Conservation (phyloP, 1,140 invertebrate genomes). For the Camponotus floridanus region DNA sequence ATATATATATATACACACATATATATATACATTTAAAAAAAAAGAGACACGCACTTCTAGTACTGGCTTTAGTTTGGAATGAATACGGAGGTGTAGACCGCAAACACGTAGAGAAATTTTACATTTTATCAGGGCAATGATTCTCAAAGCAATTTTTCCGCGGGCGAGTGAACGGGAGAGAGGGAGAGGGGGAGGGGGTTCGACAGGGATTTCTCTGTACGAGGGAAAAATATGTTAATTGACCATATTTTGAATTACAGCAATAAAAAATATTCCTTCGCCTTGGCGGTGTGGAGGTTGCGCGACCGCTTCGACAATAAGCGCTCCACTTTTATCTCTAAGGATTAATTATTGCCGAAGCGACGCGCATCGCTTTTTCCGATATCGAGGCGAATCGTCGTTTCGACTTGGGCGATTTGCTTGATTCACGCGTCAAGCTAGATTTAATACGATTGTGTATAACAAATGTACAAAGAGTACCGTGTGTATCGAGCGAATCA, state of each 20-base stretch:
- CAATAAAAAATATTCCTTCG: slow-evolving; percentile 55
- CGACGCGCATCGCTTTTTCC: slow-evolving; percentile 22
- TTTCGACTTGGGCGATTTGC: neutral
- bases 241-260: slow-evolving; percentile 47
- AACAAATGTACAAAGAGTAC: slow-evolving; percentile 49
- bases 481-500: slow-evolving; percentile 39
- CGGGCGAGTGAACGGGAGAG: neutral
- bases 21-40: neutral
- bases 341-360: slow-evolving; percentile 47
- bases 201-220: neutral
- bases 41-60: slow-evolving; percentile 68
- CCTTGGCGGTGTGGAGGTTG: slow-evolving; percentile 6
- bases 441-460: slow-evolving; percentile 28
- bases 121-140: slow-evolving; percentile 33
- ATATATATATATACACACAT: neutral
- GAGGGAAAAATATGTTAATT: slow-evolving; percentile 37
- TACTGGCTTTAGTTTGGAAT: slow-evolving; percentile 68
- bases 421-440: neutral
- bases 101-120: slow-evolving; percentile 15
- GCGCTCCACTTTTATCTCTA: slow-evolving; percentile 6
- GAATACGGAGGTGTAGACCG: slow-evolving; percentile 1
- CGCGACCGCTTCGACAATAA: slow-evolving; percentile 35
- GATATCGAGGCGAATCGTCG: neutral
- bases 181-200: neutral
- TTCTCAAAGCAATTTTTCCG: slow-evolving; percentile 41